Evolutionary conservation across 2,797 vertebrate genomes (phyloP), one percentile per base, ranked within the genome.

Genomic region (Sebastolobus altivelis): DNA sequence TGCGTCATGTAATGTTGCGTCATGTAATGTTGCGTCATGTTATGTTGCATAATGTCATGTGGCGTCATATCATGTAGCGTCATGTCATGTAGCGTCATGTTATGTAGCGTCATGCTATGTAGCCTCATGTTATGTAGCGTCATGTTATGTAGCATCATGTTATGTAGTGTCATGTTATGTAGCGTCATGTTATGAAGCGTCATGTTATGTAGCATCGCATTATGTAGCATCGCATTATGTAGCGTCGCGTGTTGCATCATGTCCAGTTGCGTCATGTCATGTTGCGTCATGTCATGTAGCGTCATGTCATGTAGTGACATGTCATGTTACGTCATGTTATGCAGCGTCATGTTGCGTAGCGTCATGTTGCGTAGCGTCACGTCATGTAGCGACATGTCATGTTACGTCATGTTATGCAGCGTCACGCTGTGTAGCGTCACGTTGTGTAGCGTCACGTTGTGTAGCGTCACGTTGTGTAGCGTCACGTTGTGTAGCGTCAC

Each of bases 11-110:
- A 12, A 6, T 27, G 12, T n/a, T 31, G 31, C 31, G 16, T 4
- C 4, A 20, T n/a, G 16, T 18, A 8, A 40, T 40, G 38, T 2
- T 40, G 49, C 2, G 5, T 54, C 43, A n/a, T 22, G 18, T 46
- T 2, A 35, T 27, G 3, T 2, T 61, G 35, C 3, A 1, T 54
- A n/a, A n/a, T 29, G 61, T 52, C n/a, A 16, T 25, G 14, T 22
- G 1, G 6, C 0, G 5, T 4, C 10, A 14, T 2, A 16, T 20
- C 4, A 2, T 3, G 6, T n/a, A 1, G 1, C 3, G 5, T 52
- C 25, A 49, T 11, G 11, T 25, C 25, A 8, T 4, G 35, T 20
- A 2, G 14, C 3, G 14, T 12, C 11, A 9, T 13, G 5, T 16
- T 8, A 7, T 10, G 58, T 13, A 0, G 4, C 29, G 0, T 35